A percentile compares a stretch with the other conserved stretches of the same genome.
Evolutionary conservation across 1,140 invertebrate species (phyloP).

Genomic region (Heliothis virescens): DNA sequence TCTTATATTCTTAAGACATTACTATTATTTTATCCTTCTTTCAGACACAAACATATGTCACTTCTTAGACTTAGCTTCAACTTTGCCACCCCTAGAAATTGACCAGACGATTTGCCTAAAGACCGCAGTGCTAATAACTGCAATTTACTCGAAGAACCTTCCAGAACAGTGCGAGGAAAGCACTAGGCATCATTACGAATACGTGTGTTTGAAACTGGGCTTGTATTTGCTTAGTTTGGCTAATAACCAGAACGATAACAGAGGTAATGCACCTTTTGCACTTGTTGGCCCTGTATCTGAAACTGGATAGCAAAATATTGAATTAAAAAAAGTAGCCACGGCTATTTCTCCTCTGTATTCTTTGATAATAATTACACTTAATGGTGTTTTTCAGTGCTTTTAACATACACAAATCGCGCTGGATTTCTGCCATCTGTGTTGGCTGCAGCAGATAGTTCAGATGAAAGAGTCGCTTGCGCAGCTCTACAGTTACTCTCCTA

Average conservation of each 20-base stretch:
- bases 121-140: slow-evolving; percentile 68
- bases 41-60: slow-evolving; percentile 75
- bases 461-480: slow-evolving; percentile 70
- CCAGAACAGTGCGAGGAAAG: slow-evolving; percentile 50
- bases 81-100: slow-evolving; percentile 60
- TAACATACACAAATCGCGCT: slow-evolving; percentile 69
- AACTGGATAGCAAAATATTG: not conserved
- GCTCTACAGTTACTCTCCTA: slow-evolving; percentile 73
- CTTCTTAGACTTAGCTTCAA: slow-evolving; percentile 70
- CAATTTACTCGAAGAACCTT: slow-evolving; percentile 68
- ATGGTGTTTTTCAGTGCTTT: slow-evolving; percentile 67
- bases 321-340: too few species aligned
- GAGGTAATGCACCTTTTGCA: slow-evolving; percentile 62
- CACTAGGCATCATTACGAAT: slow-evolving; percentile 63
- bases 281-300: not conserved
- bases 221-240: slow-evolving; percentile 67
- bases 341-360: too few species aligned
- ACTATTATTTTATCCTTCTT: slow-evolving; percentile 24
- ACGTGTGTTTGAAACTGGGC: slow-evolving; percentile 71
- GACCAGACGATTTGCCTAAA: slow-evolving; percentile 69
- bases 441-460: slow-evolving; percentile 57
- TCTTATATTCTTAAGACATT: too few species aligned
- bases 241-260: slow-evolving; percentile 71
- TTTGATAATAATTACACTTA: too few species aligned
- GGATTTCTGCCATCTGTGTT: slow-evolving; percentile 69